These are phyloP conservation scores for Mus caroli DNA, from an alignment of 2,797 vertebrate species.

Conservation along the genomic window DNA sequence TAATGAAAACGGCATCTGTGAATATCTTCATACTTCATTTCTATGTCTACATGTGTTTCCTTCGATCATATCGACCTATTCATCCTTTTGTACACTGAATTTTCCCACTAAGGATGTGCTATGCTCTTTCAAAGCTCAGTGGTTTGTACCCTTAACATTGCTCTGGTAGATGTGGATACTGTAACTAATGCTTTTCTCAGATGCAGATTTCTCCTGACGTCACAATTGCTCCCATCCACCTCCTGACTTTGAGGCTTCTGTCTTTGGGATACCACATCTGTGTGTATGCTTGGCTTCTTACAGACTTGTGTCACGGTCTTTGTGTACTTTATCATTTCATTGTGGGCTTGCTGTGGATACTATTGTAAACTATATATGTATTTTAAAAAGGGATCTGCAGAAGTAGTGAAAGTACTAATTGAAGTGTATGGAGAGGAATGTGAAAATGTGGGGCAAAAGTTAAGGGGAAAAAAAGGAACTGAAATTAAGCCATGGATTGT, in stretches of 20 bases:
- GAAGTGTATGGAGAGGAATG: not conserved
- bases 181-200: not conserved
- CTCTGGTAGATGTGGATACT: not conserved
- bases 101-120: not conserved
- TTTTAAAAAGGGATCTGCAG: not conserved
- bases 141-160: not conserved
- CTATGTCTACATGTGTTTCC: not conserved
- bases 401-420: not conserved
- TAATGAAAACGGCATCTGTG: not conserved
- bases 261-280: not conserved
- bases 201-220: not conserved
- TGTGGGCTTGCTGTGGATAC: not conserved
- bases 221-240: too few relatives aligned
- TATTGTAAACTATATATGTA: not conserved
- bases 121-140: not conserved
- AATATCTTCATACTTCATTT: not conserved
- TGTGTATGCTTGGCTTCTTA: not conserved
- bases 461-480: not conserved
- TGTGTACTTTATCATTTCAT: not conserved
- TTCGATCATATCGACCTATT: not conserved
- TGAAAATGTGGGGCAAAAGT: not conserved
- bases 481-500: not conserved
- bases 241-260: rapidly evolving
- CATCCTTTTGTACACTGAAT: not conserved
- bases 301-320: not conserved